A percentile compares a stretch with the other conserved stretches of the same genome.
These are phyloP conservation scores for Epinotia demarniana DNA, from an alignment of 2,888 invertebrate genomes.

Conservation along the genomic window DNA sequence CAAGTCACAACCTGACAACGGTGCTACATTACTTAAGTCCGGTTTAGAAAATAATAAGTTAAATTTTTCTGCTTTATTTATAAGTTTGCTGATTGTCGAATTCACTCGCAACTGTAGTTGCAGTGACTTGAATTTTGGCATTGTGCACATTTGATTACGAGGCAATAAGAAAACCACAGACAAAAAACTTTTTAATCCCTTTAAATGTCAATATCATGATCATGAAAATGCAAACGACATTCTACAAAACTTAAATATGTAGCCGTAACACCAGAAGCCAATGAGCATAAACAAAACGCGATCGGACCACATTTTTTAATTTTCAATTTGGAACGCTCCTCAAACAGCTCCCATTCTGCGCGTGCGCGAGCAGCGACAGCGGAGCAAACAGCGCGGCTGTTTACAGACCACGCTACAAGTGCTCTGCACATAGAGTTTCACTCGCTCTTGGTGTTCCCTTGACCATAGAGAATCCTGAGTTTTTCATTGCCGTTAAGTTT, in stretches of 20 bases:
- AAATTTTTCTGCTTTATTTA: neutral
- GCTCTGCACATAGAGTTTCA: slow-evolving; percentile 42
- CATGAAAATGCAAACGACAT: neutral
- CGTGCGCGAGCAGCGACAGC: slow-evolving; percentile 51
- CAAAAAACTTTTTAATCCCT: neutral
- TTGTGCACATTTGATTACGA: too few species aligned
- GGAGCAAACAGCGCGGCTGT: slow-evolving; percentile 49
- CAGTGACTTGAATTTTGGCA: too few species aligned
- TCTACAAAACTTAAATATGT: neutral
- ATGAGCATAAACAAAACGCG: neutral
- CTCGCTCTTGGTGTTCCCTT: slow-evolving; percentile 29
- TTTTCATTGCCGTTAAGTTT: neutral
- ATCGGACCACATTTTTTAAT: slow-evolving; percentile 5
- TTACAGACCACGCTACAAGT: slow-evolving; percentile 35
- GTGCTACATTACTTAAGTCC: neutral
- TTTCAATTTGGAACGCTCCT: slow-evolving; percentile 47
- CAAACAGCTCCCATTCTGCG: slow-evolving; percentile 51
- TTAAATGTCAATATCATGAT: neutral
- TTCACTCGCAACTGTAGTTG: too few species aligned
- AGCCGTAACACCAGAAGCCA: neutral
- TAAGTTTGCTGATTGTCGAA: too few species aligned
- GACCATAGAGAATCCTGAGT: neutral
- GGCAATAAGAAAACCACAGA: too few species aligned
- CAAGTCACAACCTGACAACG: neutral
- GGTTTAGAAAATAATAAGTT: neutral